Base-by-base conservation (phyloP, 2,888 invertebrate genomes). In the Eremobia ochroleuca region DNA sequence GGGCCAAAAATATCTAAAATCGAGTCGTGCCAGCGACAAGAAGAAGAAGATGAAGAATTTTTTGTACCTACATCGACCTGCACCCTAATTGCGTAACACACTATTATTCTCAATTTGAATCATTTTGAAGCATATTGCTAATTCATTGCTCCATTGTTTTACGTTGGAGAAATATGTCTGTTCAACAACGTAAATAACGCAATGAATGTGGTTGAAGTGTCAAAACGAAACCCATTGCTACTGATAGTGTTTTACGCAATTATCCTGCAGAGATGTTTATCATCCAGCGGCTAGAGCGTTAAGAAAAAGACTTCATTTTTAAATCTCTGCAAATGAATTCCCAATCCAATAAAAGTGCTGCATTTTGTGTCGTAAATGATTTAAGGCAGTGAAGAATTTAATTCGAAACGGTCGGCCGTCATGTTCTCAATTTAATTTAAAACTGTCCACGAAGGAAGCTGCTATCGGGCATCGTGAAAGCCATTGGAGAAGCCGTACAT, bases 391-490 rank as follows among this genome's bases (percentile, higher is more conserved):
- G 59, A 69, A 67, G 49, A 77, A 61, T 81, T 80, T 75, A 52
- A 84, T 73, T 52, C n/a, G 4, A 71, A 40, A 31, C 28, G 55
- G 68, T 65, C 34, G 37, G 37, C 34, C 37, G 43, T 46, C 55
- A 72, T 82, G 58, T 72, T 77, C 52, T 62, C 61, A 76, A 81
- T 83, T 83, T 83, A 79, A 83, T 88, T 82, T 77, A 83, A 77
- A 86, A 76, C 64, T 40, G 66, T 75, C 52, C 18, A 43, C 70
- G 68, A 49, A 40, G 62, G 64, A 88, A 58, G 73, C 70, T 69
- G 58, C n/a, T 82, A 75, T 66, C 69, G 18, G 69, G 62, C 58
- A 71, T 77, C 73, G 74, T 43, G 73, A 52, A 77, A 67, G 73
- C 58, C 67, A 74, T 83, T 70, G 76, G 76, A 77, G 81, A 86